Base-by-base conservation (phyloP, 2,888 invertebrate species). In the Halictus ligatus region DNA sequence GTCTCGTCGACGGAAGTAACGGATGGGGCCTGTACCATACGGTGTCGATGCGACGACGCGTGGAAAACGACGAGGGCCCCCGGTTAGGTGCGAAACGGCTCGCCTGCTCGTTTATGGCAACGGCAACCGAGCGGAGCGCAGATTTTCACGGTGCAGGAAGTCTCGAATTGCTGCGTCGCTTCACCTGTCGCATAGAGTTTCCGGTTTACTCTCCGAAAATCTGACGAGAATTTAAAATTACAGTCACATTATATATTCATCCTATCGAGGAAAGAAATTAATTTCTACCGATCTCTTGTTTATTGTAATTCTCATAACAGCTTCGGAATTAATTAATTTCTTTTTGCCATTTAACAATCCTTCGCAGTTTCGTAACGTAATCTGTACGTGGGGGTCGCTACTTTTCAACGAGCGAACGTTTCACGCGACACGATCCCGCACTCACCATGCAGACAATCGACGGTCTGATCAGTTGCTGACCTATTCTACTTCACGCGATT, bases 31-130 rank as follows among this genome's bases (percentile, higher is more conserved):
- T 64, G 83, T 72, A 46, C 46, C 46, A 46, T 7, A 43, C 25
- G 50, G 29, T 29, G 48, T 50, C 73, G 29, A 69, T 35, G 48
- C 73, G 35, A 35, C 80, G 75, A 35, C 79, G 73, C 78, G 72
- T 8, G 64, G 64, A 6, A 64, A 64, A 64, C 77, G 71, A 25
- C 48, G 58, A 54, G 64, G 84, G 50, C 58, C 74, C 43, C 48
- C 71, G 54, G 74, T 43, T 74, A 81, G 76, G 75, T 79, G 89
- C 69, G 69, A 83, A 87, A 82, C 77, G 84, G 72, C 77, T 64
- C 72, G 78, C 50, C 58, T 0, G 25, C 72, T 21, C 89, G 89
- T 78, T 89, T 89, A 88, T 89, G 83, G 85, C 75, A 46, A 80
- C 75, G 48, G 85, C 54, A 71, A 77, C 76, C 80, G 77, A 73